Percentiles rank a stretch among this genome's conserved stretches.
These are phyloP conservation scores for Sphaeramia orbicularis DNA, from an alignment of 2,797 vertebrate species.

Conservation along the genomic window DNA sequence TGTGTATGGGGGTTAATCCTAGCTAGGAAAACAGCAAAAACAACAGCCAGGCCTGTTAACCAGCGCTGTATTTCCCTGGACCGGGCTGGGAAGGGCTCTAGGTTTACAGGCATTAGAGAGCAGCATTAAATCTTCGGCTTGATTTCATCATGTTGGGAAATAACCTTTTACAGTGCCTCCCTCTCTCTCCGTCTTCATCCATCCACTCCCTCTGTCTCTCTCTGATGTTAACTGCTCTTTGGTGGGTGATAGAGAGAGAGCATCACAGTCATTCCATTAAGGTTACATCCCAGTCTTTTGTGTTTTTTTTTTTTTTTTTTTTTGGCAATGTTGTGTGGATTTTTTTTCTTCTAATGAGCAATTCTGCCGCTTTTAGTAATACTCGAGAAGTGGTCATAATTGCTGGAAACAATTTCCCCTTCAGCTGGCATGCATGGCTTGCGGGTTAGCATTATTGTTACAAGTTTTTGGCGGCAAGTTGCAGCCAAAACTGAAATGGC, in stretches of 20 bases:
- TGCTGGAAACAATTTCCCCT: slow-evolving; percentile 52
- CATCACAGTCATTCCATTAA: slow-evolving; percentile 53
- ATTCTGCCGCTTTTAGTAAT: slow-evolving; percentile 53
- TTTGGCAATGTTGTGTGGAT: slow-evolving; percentile 26
- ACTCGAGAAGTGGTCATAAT: slow-evolving; percentile 57
- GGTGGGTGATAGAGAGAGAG: slow-evolving; percentile 54
- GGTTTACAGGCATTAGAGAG: slow-evolving; percentile 70
- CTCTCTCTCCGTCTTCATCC: slow-evolving; percentile 51
- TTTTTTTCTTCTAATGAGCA: slow-evolving; percentile 13
- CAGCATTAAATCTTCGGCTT: slow-evolving; percentile 69
- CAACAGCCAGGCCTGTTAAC: slow-evolving; percentile 63
- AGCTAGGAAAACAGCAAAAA: slow-evolving; percentile 52
- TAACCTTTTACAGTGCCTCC: slow-evolving; percentile 60
- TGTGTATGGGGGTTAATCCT: slow-evolving; percentile 46
- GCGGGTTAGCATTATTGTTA: slow-evolving; percentile 45
- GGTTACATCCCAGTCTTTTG: slow-evolving; percentile 38
- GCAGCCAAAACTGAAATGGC: slow-evolving; percentile 48
- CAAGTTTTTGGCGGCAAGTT: slow-evolving; percentile 48
- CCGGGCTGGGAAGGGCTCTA: slow-evolving; percentile 28
- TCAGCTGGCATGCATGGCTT: slow-evolving; percentile 23
- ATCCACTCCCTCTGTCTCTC: slow-evolving; percentile 51
- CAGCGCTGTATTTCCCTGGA: slow-evolving; percentile 54
- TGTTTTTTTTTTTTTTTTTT: slow-evolving; percentile 7
- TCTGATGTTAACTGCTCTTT: slow-evolving; percentile 62
- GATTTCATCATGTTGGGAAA: slow-evolving; percentile 74